Percentiles rank a stretch among this genome's conserved stretches.
Evolutionary conservation across 2,113 vertebrate species (phyloP).

Genomic region (Phrynosoma platyrhinos): DNA sequence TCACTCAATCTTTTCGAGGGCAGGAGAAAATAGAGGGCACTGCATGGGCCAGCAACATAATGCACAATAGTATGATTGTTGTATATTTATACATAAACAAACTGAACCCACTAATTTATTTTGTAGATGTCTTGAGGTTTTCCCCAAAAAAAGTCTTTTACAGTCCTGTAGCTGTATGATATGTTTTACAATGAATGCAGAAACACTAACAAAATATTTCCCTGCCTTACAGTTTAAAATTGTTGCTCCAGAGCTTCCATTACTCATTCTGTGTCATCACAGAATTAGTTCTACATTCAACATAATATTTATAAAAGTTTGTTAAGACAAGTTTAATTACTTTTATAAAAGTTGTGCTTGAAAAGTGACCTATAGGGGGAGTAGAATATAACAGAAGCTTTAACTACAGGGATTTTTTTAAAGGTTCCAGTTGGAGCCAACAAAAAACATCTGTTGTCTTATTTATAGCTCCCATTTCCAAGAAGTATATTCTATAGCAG

Average conservation of each 20-base stretch:
- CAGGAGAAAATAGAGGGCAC: no score
- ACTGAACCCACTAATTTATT: background rate
- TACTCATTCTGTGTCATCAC: background rate
- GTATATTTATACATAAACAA: background rate
- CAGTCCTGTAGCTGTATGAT: background rate
- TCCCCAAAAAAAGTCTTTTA: background rate
- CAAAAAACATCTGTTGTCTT: slow-evolving; percentile 83
- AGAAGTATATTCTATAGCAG: slow-evolving; percentile 82
- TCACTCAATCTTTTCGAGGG: no score
- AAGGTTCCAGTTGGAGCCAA: slow-evolving; percentile 73
- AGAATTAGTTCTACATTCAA: background rate
- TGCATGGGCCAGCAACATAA: background rate
- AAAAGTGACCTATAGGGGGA: slow-evolving; percentile 68
- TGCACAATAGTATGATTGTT: background rate
- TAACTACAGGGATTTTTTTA: slow-evolving; percentile 50
- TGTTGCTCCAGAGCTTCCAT: no score
- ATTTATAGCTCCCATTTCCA: slow-evolving; percentile 85
- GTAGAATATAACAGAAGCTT: slow-evolving; percentile 52
- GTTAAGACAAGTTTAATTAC: slow-evolving; percentile 12
- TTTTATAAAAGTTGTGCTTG: slow-evolving; percentile 40
- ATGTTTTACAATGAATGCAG: background rate
- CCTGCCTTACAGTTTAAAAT: no score
- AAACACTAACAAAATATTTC: no score
- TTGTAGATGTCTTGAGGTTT: background rate
- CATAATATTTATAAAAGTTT: background rate